Conservation (phyloP, 2,113 vertebrate genomes). For the Hoplias malabaricus region DNA sequence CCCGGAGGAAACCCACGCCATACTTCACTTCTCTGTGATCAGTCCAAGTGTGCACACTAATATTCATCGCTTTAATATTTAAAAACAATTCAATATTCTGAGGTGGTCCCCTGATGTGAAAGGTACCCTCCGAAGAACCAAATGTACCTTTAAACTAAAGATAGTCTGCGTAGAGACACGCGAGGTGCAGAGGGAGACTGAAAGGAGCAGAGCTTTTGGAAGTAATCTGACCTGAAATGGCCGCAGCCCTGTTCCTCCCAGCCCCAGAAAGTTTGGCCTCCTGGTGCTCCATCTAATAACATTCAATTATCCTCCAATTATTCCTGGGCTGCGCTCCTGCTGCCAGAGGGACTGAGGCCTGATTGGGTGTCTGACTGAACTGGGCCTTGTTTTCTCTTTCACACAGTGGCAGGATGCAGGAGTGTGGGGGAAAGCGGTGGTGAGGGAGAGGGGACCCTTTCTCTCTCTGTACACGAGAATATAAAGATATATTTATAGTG, state of each 20-base stretch:
- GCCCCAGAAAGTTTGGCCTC: slow-evolving; percentile 11
- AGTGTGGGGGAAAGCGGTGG: neutral
- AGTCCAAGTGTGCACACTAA: no score
- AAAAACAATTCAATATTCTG: no score
- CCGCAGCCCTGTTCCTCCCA: neutral
- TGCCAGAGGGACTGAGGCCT: slow-evolving; percentile 17
- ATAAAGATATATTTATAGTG: no score
- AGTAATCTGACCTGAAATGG: slow-evolving; percentile 18
- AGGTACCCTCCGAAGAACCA: no score
- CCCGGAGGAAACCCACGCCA: no score
- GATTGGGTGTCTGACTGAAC: slow-evolving; percentile 27
- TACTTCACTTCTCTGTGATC: no score
- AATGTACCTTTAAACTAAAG: no score
- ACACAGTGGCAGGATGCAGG: neutral
- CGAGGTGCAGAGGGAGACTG: neutral
- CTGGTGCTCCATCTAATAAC: slow-evolving; percentile 41
- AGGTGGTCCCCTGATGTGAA: no score
- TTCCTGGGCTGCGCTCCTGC: slow-evolving; percentile 12
- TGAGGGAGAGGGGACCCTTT: neutral
- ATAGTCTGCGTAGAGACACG: no score
- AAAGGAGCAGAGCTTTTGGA: neutral
- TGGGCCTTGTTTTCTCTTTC: slow-evolving; percentile 16
- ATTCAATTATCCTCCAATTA: slow-evolving; percentile 42
- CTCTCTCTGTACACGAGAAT: no score
- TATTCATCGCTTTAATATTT: no score